Percentiles rank a stretch among this genome's conserved stretches.
Evolutionary conservation across 92 coral and sea anemone species (phyloP).

Genomic region (Virgularia gustaviana): DNA sequence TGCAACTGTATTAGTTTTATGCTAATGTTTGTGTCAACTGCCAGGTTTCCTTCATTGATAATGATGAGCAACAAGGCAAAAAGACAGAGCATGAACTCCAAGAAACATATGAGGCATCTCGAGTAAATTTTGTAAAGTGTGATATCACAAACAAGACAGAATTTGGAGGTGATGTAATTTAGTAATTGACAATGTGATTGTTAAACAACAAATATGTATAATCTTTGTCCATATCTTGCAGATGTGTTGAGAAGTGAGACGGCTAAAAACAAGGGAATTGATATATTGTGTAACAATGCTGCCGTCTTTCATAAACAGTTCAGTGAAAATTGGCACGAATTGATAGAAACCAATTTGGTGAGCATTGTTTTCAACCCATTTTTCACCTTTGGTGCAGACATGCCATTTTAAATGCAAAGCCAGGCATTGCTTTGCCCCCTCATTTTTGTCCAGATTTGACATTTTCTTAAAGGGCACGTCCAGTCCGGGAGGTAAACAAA

Average conservation of each 20-base stretch:
- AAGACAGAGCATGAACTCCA: slow-evolving; percentile 35
- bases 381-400: too few species aligned
- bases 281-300: slow-evolving; percentile 72
- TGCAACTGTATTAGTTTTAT: too few species aligned
- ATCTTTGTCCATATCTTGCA: neutral
- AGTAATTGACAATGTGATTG: neutral
- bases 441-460: too few species aligned
- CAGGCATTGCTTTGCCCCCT: too few species aligned
- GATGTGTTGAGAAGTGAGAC: slow-evolving; percentile 5
- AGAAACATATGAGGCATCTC: slow-evolving; percentile 42
- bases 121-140: slow-evolving; percentile 54
- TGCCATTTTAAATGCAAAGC: too few species aligned
- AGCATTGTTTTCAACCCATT: too few species aligned
- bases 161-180: slow-evolving; percentile 53
- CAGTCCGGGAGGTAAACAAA: too few species aligned
- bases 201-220: neutral
- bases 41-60: slow-evolving; percentile 65
- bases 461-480: too few species aligned
- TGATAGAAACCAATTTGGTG: slow-evolving; percentile 69
- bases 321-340: slow-evolving; percentile 62
- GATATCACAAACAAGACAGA: slow-evolving; percentile 61
- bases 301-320: slow-evolving; percentile 66
- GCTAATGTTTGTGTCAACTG: too few species aligned
- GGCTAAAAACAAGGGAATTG: slow-evolving; percentile 39
- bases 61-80: slow-evolving; percentile 53